Evolutionary conservation across 1,140 invertebrate genomes (phyloP).

Genomic region (Sycophaga agraensis): DNA sequence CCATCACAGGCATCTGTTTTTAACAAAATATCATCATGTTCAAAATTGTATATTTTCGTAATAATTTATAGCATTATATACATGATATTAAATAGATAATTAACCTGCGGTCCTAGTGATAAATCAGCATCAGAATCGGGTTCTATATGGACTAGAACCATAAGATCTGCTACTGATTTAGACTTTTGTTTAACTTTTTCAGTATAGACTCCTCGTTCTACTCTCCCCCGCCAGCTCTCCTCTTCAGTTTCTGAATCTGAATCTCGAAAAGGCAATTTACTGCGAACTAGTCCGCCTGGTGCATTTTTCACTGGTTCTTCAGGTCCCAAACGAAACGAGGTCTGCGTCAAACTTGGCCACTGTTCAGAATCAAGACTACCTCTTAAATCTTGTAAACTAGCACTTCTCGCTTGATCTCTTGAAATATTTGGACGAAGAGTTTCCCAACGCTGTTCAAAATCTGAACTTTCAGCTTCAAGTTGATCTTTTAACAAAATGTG

Average conservation of each 20-base stretch:
- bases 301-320: constrained; percentile 46
- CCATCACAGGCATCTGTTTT: background rate
- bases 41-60: background rate
- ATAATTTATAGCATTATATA: too few relatives aligned
- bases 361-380: constrained; percentile 55
- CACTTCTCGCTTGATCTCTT: constrained; percentile 45
- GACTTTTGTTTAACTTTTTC: constrained; percentile 73
- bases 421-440: constrained; percentile 63
- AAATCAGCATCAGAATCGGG: constrained; percentile 65
- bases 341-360: constrained; percentile 47
- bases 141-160: constrained; percentile 74
- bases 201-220: constrained; percentile 67
- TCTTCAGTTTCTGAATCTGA: constrained; percentile 69
- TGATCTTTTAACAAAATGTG: constrained; percentile 43
- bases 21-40: too few relatives aligned
- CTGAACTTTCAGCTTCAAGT: constrained; percentile 46
- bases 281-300: constrained; percentile 28
- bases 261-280: constrained; percentile 35
- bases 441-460: constrained; percentile 72
- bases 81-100: too few relatives aligned
- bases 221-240: constrained; percentile 65
- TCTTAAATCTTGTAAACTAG: constrained; percentile 61
- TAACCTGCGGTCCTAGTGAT: constrained; percentile 49
- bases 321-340: constrained; percentile 49
- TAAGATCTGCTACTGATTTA: constrained; percentile 71